Conservation (phyloP, 1,140 invertebrate genomes). For the Kradibia gibbosae region DNA sequence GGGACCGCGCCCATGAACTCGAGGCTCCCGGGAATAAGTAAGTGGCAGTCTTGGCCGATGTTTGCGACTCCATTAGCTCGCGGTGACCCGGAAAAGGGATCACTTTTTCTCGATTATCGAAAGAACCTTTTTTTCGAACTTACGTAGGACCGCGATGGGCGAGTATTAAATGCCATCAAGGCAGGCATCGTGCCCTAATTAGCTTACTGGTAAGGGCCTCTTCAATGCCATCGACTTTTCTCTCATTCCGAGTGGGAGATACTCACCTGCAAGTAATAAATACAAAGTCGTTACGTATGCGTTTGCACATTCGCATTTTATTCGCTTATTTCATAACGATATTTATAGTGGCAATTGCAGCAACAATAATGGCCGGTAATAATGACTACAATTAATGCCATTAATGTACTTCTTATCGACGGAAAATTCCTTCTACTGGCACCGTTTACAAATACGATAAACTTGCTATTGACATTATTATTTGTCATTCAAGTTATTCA, state of each 20-base stretch:
- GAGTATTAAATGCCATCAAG: background rate
- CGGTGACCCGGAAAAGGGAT: background rate
- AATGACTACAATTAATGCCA: background rate
- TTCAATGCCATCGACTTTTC: background rate
- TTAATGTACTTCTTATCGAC: background rate
- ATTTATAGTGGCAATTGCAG: background rate
- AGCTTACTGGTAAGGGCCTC: background rate
- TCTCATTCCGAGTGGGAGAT: background rate
- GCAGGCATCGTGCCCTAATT: background rate
- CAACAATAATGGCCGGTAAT: background rate
- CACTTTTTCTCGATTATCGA: background rate
- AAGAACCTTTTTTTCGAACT: background rate
- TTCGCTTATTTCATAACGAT: background rate
- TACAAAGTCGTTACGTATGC: background rate
- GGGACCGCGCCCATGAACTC: slow-evolving; percentile 21
- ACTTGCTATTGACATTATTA: background rate
- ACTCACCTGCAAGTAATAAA: slow-evolving; percentile 25
- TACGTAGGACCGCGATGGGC: too few species aligned
- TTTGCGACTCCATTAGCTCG: background rate
- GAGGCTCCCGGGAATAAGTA: slow-evolving; percentile 1
- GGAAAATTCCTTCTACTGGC: background rate
- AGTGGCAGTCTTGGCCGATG: background rate
- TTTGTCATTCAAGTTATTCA: too few species aligned
- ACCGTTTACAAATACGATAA: background rate
- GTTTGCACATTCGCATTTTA: background rate